Base-by-base conservation (phyloP, 2,888 invertebrate genomes). In the Napeogenes inachia region DNA sequence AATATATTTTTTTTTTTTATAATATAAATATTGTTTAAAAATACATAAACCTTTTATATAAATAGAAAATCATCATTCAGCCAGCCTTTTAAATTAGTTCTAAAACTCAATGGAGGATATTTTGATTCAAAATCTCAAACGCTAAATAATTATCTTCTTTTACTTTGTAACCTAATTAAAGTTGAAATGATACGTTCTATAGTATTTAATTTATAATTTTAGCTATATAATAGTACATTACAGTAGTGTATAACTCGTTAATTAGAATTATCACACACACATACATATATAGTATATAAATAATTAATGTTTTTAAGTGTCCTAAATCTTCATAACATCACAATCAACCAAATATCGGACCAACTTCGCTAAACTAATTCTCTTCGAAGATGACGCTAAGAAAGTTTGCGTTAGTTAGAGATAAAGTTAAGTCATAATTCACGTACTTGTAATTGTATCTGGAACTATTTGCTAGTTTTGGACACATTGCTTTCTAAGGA, bases 341-440 rank as follows among this genome's bases (percentile, higher is more conserved):
- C 76, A 76, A 76, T 79, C 73, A 74, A 76, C 73, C 61, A 71
- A 60, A 68, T 67, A 68, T 70, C 65, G 66, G 57, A 57, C 62
- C 30, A 74, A 73, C 70, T 73, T 72, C 61, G 63, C 60, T 63
- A 68, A 78, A 75, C 72, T 79, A 78, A 77, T 75, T 76, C 70
- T 76, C 70, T 63, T 61, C 70, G 65, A 70, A 70, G 68, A 71
- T 68, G 69, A 69, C 72, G 68, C 60, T 60, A 61, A 62, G 62
- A 64, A 71, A 68, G 65, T 71, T 71, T 70, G 45, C 65, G 56
- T 38, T 60, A 57, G 60, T 60, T 64, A 67, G 33, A 54, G 50
- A 50, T 45, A 35, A 60, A 65, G 60, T 63, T 60, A 67, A 67
- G 57, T 59, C 63, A 59, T 30, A 33, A 60, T 59, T 59, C 33